Conservation (phyloP, 2,888 invertebrate species). For the Orthosia incerta region DNA sequence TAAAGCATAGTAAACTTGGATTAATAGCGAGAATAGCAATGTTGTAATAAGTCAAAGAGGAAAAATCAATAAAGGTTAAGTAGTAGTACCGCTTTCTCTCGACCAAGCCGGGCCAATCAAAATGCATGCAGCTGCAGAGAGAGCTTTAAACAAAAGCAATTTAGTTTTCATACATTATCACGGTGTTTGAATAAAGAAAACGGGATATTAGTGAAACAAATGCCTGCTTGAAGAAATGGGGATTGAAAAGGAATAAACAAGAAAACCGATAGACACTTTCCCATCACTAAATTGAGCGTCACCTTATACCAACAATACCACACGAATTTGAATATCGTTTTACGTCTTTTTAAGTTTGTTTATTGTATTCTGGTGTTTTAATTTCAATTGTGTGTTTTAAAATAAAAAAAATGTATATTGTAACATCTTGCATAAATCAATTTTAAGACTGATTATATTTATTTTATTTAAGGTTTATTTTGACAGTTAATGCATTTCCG, state of each 20-base stretch:
- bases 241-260: not conserved
- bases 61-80: slow-evolving; percentile 28
- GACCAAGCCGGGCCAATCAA: not conserved
- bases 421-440: rapidly evolving
- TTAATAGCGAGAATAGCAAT: not conserved
- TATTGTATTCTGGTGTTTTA: not conserved
- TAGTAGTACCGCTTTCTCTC: not conserved
- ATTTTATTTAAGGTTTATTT: slow-evolving; percentile 36
- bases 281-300: slow-evolving; percentile 72
- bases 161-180: too few relatives aligned
- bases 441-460: not conserved
- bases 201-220: slow-evolving; percentile 16
- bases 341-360: not conserved
- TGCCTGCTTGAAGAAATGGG: slow-evolving; percentile 1
- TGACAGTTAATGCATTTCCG: slow-evolving; percentile 76
- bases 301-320: slow-evolving; percentile 71
- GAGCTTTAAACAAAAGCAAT: not conserved
- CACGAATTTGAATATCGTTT: slow-evolving; percentile 22
- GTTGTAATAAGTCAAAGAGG: not conserved
- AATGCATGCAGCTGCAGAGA: not conserved
- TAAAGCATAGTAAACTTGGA: not conserved
- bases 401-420: not conserved
- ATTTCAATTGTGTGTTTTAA: not conserved
- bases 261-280: slow-evolving; percentile 37
- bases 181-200: slow-evolving; percentile 27